Percentiles rank a stretch among this genome's conserved stretches.
Conservation (phyloP, 2,797 vertebrate genomes). For the Toxotes lorentzi region DNA sequence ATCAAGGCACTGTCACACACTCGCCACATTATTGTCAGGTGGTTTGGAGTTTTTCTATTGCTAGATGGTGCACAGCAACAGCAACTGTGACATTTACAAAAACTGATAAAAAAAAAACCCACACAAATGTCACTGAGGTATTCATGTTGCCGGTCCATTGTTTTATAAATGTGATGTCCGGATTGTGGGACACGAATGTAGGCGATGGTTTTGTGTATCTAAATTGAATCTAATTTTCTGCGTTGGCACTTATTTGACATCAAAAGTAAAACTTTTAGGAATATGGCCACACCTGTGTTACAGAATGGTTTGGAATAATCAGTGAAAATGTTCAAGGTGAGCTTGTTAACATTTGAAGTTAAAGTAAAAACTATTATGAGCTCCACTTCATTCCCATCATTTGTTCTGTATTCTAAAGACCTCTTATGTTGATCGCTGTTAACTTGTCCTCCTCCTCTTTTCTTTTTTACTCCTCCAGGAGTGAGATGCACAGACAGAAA, state of each 20-base stretch:
- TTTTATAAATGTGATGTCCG: slow-evolving; percentile 6
- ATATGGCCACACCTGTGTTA: neutral
- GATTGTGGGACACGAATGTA: neutral
- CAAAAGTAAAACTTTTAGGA: neutral
- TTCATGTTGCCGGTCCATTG: neutral
- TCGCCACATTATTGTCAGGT: neutral
- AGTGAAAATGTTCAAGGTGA: neutral
- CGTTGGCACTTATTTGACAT: neutral
- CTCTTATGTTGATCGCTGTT: slow-evolving; percentile 28
- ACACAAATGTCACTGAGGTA: slow-evolving; percentile 14
- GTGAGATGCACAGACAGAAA: slow-evolving; percentile 30
- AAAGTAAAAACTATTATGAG: neutral
- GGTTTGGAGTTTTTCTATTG: neutral
- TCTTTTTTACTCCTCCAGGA: slow-evolving; percentile 37
- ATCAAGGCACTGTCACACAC: neutral
- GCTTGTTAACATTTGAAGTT: neutral
- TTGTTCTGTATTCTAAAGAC: neutral
- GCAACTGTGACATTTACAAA: slow-evolving; percentile 30
- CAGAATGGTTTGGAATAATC: neutral
- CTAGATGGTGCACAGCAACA: slow-evolving; percentile 16
- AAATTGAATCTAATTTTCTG: neutral
- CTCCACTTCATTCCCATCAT: neutral
- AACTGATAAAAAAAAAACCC: slow-evolving; percentile 5
- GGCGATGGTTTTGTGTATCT: neutral
- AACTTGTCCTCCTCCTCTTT: slow-evolving; percentile 41